Percentiles rank a stretch among this genome's conserved stretches.
Conservation (phyloP, 2,797 vertebrate genomes). For the Enteromius unitaeniatus region DNA sequence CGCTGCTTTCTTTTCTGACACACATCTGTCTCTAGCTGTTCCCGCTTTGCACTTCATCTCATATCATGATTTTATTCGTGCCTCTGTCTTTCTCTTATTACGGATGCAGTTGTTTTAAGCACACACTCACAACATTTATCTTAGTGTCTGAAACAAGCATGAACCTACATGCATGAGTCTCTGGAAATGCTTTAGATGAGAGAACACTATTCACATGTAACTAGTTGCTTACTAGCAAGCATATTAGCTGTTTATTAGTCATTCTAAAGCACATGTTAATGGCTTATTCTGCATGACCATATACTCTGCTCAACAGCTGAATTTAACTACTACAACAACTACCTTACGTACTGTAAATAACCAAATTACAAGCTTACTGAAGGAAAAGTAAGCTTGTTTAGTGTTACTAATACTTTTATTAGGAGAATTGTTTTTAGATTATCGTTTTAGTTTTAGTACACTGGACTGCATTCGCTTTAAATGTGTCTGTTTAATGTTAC, state of each 20-base stretch:
- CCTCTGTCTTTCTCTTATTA: not conserved
- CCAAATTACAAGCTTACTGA: not conserved
- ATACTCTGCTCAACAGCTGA: not conserved
- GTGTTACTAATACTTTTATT: not conserved
- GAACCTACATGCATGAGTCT: not conserved
- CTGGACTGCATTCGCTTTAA: not conserved
- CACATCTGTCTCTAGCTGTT: conserved; percentile 31
- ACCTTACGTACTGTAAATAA: not conserved
- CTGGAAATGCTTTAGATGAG: not conserved
- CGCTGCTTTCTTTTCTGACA: conserved; percentile 2
- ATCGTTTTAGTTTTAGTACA: not conserved
- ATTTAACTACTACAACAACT: not conserved
- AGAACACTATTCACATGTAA: not conserved
- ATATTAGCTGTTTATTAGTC: not conserved
- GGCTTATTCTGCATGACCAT: not conserved
- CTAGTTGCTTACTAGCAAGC: not conserved
- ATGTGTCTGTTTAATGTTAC: not conserved
- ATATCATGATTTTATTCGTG: not conserved
- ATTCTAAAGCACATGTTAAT: not conserved
- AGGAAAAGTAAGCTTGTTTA: not conserved
- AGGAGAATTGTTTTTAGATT: not conserved
- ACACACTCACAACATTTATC: not conserved
- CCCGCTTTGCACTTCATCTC: not conserved
- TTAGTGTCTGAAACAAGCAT: not conserved
- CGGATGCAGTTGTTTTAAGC: not conserved